These are phyloP conservation scores for Sphaeramia orbicularis DNA, from an alignment of 2,797 vertebrate genomes.

Conservation along the genomic window DNA sequence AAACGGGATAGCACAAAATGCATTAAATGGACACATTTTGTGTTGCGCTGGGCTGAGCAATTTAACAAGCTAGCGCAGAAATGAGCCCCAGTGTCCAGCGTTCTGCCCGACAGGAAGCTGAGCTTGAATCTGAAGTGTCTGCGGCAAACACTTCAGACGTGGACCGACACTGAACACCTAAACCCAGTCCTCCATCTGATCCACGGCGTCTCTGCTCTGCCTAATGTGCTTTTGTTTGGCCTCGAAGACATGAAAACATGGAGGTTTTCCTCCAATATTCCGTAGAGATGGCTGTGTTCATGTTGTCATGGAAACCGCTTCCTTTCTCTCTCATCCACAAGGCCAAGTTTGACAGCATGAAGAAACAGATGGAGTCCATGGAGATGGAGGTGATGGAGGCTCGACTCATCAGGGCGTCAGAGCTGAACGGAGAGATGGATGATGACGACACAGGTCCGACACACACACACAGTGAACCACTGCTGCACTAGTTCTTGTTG, in stretches of 20 bases:
- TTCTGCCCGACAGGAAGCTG: too few relatives aligned
- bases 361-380: conserved; percentile 96
- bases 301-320: conserved; percentile 16
- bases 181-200: too few relatives aligned
- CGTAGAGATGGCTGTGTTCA: conserved; percentile 2
- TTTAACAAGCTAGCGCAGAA: too few relatives aligned
- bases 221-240: not conserved
- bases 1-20: too few relatives aligned
- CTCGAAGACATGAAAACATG: not conserved
- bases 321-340: conserved; percentile 62
- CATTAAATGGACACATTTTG: too few relatives aligned
- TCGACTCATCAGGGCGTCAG: conserved; percentile 92
- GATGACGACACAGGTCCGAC: conserved; percentile 91
- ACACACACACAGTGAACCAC: not conserved
- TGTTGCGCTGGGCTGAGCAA: too few relatives aligned
- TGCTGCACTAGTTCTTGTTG: too few relatives aligned
- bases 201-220: too few relatives aligned
- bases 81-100: too few relatives aligned
- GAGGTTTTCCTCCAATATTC: not conserved
- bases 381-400: conserved; percentile 99
- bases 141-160: too few relatives aligned
- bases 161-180: too few relatives aligned
- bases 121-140: too few relatives aligned
- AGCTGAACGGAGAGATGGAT: conserved; percentile 94
- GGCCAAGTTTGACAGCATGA: conserved; percentile 92